Base-by-base conservation (phyloP, 2,888 invertebrate species). In the Synergus laeviventris region DNA sequence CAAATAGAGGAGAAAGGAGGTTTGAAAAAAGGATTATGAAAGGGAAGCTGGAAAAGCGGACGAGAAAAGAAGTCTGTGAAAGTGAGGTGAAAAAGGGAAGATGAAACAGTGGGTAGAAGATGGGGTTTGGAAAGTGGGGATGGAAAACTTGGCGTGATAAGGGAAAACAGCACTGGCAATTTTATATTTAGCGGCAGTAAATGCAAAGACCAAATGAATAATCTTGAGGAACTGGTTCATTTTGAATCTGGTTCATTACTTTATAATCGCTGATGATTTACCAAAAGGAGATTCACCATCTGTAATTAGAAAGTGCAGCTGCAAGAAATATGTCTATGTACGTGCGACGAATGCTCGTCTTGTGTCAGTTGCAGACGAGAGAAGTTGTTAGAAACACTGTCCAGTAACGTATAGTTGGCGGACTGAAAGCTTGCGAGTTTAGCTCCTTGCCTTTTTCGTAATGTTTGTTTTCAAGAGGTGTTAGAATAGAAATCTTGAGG, bases 391-490 rank as follows among this genome's bases (percentile, higher is more conserved):
- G 70, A 70, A 70, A 70, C 70, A 70, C 45, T 49, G 49, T 70
- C 70, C 45, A 70, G 49, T 49, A 36, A 49, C 31, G 31, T 70
- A 70, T 11, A 70, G 45, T 70, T 49, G 49, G 66, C 31, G 45
- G 70, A 70, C 70, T 64, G 64, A 64, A 70, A 70, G 49, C 45
- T 70, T 70, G 45, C 31, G 70, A 70, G 70, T 70, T 70, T 70
- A 70, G 49, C 49, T 70, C 70, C 31, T 21, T 70, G 70, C 70
- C 70, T 70, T 70, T 70, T 70, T 70, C 70, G 70, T 70, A 70
- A 70, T 70, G 70, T 70, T 70, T 70, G 18, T 70, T 70, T 70
- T 70, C 49, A 70, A 70, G 70, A 70, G 70, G 70, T 70, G 70
- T 70, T 70, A 70, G 70, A 70, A 70, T 70, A 70, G 70, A 70